A percentile compares a stretch with the other conserved stretches of the same genome.
phyloP scores from a whole-genome alignment of 92 coral and sea anemone species.

The Porites evermanni region DNA sequence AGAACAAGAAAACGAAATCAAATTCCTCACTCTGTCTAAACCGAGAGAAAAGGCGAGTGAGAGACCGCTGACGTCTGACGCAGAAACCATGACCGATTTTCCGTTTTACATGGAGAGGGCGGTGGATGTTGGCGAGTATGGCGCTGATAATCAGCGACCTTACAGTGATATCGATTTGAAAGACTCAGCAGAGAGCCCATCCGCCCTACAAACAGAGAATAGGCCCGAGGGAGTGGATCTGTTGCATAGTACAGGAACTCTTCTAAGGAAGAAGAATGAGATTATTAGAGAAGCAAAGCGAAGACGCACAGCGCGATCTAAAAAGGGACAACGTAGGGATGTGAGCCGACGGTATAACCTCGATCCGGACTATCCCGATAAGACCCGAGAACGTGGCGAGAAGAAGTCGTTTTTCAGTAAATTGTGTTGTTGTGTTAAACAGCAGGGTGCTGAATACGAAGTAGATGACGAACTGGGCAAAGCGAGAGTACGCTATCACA shows the following conservation, averaged over 20 bases:
- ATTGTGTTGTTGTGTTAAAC: slow-evolving; percentile 71
- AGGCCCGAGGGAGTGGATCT: slow-evolving; percentile 78
- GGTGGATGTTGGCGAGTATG: slow-evolving; percentile 56
- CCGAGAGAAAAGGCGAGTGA: slow-evolving; percentile 43
- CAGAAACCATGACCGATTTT: slow-evolving; percentile 73
- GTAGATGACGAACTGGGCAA: slow-evolving; percentile 9
- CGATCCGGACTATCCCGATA: slow-evolving; percentile 22
- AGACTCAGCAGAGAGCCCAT: slow-evolving; percentile 19
- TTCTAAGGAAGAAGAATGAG: slow-evolving; percentile 73
- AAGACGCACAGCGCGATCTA: slow-evolving; percentile 74
- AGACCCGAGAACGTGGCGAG: slow-evolving; percentile 33
- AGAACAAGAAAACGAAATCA: slow-evolving; percentile 94
- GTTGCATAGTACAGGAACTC: slow-evolving; percentile 59
- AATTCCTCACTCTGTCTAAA: slow-evolving; percentile 69
- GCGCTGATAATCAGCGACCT: neutral
- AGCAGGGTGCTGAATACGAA: slow-evolving; percentile 49
- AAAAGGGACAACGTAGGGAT: slow-evolving; percentile 65
- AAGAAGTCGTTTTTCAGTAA: slow-evolving; percentile 49
- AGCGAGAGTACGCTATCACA: neutral
- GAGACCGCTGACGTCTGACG: slow-evolving; percentile 54
- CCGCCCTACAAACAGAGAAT: slow-evolving; percentile 36
- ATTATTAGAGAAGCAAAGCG: slow-evolving; percentile 85
- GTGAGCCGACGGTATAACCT: neutral
- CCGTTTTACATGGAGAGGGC: slow-evolving; percentile 74
- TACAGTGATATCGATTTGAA: slow-evolving; percentile 45